Percentiles rank a stretch among this genome's conserved stretches.
phyloP scores from a whole-genome alignment of 2,888 invertebrate genomes.

The Galerucella nymphaeae region DNA sequence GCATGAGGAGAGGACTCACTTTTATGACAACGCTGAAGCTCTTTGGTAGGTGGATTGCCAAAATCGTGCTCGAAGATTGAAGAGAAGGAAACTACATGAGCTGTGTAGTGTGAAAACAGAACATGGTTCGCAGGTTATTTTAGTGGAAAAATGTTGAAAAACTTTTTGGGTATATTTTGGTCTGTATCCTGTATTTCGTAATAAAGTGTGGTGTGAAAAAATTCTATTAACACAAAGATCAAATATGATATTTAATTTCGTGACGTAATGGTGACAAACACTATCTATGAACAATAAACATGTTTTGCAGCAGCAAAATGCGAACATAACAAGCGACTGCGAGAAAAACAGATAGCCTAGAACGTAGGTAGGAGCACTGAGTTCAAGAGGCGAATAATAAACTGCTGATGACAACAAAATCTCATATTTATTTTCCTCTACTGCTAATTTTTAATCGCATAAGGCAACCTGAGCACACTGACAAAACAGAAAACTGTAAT shows the following conservation, averaged over 20 bases:
- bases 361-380: constrained; percentile 18
- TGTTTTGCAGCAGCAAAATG: constrained; percentile 33
- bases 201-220: constrained; percentile 10
- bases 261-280: constrained; percentile 40
- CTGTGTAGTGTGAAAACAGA: no score
- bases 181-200: neutral
- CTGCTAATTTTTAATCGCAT: constrained; percentile 40
- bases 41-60: no score
- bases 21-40: no score
- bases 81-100: no score
- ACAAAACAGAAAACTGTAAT: constrained; percentile 47
- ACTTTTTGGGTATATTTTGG: no score
- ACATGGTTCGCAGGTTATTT: no score
- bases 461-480: constrained; percentile 33
- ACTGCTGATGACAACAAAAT: constrained; percentile 24
- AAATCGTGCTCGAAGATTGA: no score
- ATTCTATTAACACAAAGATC: constrained; percentile 14
- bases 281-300: constrained; percentile 38
- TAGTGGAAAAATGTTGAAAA: no score
- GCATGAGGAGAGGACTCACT: no score
- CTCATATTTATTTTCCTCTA: constrained; percentile 26
- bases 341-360: constrained; percentile 25
- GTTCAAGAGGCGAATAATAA: constrained; percentile 19
- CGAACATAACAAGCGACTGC: constrained; percentile 31
- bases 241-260: constrained; percentile 27